phyloP scores from a whole-genome alignment of 2,888 invertebrate species.

The Patella pellucida region DNA sequence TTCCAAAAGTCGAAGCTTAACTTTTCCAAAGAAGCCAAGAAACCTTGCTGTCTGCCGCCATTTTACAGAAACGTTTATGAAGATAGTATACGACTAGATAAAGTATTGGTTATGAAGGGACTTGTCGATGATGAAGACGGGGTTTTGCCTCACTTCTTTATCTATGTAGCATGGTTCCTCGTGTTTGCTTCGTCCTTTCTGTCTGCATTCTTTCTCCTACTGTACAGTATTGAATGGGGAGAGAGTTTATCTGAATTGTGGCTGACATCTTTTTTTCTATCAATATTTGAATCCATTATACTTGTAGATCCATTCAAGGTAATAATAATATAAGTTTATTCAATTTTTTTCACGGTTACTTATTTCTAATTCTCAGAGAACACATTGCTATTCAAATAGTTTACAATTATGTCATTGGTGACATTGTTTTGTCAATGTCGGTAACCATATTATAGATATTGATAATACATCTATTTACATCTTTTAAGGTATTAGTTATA shows the following conservation, averaged over 20 bases:
- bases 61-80: constrained; percentile 17
- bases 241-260: constrained; percentile 70
- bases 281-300: constrained; percentile 68
- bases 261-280: constrained; percentile 69
- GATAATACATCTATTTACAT: too few species aligned
- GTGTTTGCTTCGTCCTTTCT: constrained; percentile 33
- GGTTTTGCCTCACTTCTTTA: constrained; percentile 40
- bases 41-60: constrained; percentile 8
- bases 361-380: too few species aligned
- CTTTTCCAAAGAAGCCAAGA: neutral
- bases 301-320: constrained; percentile 71
- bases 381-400: too few species aligned
- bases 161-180: constrained; percentile 46
- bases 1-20: constrained; percentile 32
- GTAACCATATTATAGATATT: too few species aligned
- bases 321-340: neutral
- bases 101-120: constrained; percentile 14
- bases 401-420: too few species aligned
- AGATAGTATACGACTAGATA: constrained; percentile 3
- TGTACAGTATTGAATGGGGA: constrained; percentile 72
- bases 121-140: constrained; percentile 18
- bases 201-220: constrained; percentile 68
- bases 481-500: too few species aligned
- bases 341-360: too few species aligned
- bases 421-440: too few species aligned